A percentile compares a stretch with the other conserved stretches of the same genome.
Evolutionary conservation across 2,888 invertebrate species (phyloP).

Genomic region (Tenodera sinensis): DNA sequence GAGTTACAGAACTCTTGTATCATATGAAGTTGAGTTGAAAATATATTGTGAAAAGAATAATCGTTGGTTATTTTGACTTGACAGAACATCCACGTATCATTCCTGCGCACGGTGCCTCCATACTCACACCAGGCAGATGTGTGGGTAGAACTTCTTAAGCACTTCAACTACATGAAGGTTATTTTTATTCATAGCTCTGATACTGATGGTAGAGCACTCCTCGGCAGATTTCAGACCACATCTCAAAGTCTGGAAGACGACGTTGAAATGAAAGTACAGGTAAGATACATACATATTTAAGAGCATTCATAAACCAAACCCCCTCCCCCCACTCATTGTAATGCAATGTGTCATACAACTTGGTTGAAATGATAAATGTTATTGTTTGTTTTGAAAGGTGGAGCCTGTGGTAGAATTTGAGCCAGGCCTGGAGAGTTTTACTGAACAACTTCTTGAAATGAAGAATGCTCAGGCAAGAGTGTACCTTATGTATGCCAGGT

Average conservation of each 20-base stretch:
- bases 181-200: slow-evolving; percentile 95
- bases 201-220: slow-evolving; percentile 88
- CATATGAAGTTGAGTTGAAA: too few relatives aligned
- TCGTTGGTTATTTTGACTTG: slow-evolving; percentile 34
- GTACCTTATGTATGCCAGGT: slow-evolving; percentile 91
- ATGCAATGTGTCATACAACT: too few relatives aligned
- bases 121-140: slow-evolving; percentile 99
- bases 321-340: too few relatives aligned
- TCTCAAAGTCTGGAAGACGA: slow-evolving; percentile 90
- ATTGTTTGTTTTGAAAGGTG: slow-evolving; percentile 58
- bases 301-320: too few relatives aligned
- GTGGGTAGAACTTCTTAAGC: slow-evolving; percentile 90
- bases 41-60: not conserved
- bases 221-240: slow-evolving; percentile 90
- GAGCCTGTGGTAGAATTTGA: slow-evolving; percentile 92
- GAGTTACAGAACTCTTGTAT: too few relatives aligned
- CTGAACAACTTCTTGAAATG: slow-evolving; percentile 74
- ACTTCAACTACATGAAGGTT: slow-evolving; percentile 87
- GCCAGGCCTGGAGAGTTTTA: slow-evolving; percentile 81
- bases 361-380: too few relatives aligned
- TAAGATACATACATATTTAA: too few relatives aligned
- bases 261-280: slow-evolving; percentile 83
- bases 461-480: slow-evolving; percentile 85
- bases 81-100: slow-evolving; percentile 94
- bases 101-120: slow-evolving; percentile 93